Evolutionary conservation across 2,888 invertebrate genomes (phyloP), one percentile per base, ranked within the genome.

Genomic region (Chydorus sphaericus): DNA sequence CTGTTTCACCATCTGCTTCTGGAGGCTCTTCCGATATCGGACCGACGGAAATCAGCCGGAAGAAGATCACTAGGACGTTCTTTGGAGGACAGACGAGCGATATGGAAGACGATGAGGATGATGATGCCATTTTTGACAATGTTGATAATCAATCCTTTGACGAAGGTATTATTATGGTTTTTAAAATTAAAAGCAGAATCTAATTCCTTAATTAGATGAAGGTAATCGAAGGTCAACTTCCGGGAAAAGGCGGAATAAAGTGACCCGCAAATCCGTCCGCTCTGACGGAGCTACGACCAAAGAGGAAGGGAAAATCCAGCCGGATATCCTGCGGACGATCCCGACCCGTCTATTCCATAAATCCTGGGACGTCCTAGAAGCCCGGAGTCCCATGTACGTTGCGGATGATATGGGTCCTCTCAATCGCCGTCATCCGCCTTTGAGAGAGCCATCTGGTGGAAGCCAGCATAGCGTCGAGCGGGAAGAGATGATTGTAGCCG

Each of bases 301-400:
- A 26, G 52, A 26, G 10, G 55, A 55, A 31, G 55, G 49, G 8
- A 48, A 16, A 36, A 55, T 48, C 8, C 48, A 49, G 18, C 55
- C 55, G 2, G 55, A 55, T 37, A 55, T 55, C 20, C 18, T 55
- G 8, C 48, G 36, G 16, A 48, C 55, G 8, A 36, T 55, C 14
- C 48, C 55, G 18, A 48, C 48, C 30, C 55, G 55, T 23, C 31
- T 26, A 7, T 49, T 55, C 36, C 48, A 48, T 4, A 49, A 49
- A 31, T 33, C 55, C 4, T 49, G 48, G 55, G 33, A 55, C 26
- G 28, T 48, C 23, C 11, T 55, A 48, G 55, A 55, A 55, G 55
- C 55, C 28, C 55, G 55, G 6, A 55, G 55, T 16, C 55, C 55
- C 7, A 20, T 55, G 20, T 55, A 55, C 48, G n/a, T n/a, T n/a